phyloP scores from a whole-genome alignment of 1,140 invertebrate species.

The fruit fly (Drosophila melanogaster) region Release_6_plus_ISO1_MT NC_004354.4:12830001-12830500 shows the following conservation, averaged over 20 bases:
- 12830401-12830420: slow-evolving; percentile 34
- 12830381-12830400: slow-evolving; percentile 43
- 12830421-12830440: slow-evolving; percentile 38
- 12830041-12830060: slow-evolving; percentile 80
- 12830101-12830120: slow-evolving; percentile 78
- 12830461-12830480: slow-evolving; percentile 56
- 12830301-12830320: slow-evolving; percentile 2
- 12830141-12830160: slow-evolving; percentile 77
- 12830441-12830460: slow-evolving; percentile 33
- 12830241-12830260: slow-evolving; percentile 33
- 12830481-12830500: slow-evolving; percentile 76
- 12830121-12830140: slow-evolving; percentile 77
- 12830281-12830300: slow-evolving; percentile 2
- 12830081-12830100: slow-evolving; percentile 79
- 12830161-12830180: slow-evolving; percentile 76
- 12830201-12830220: slow-evolving; percentile 76
- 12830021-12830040: slow-evolving; percentile 80
- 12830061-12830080: slow-evolving; percentile 79
- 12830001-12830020: not conserved
- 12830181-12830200: slow-evolving; percentile 70
- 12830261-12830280: slow-evolving; percentile 50
- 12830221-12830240: slow-evolving; percentile 69
- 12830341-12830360: slow-evolving; percentile 48
- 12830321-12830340: slow-evolving; percentile 26
- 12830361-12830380: slow-evolving; percentile 56